phyloP scores from a whole-genome alignment of 1,140 invertebrate genomes.

The Sinonovacula constricta region DNA sequence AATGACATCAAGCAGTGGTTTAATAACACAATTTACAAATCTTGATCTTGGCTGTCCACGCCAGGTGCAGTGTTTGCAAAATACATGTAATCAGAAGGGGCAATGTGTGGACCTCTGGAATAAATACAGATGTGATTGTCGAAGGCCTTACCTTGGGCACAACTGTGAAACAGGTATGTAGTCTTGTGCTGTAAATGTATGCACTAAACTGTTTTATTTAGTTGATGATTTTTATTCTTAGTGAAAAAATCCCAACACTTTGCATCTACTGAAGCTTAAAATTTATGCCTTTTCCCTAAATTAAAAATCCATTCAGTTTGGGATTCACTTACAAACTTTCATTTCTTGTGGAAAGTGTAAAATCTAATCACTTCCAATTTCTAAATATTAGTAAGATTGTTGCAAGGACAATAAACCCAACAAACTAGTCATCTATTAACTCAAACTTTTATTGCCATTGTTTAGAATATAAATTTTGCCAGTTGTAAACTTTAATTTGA shows the following conservation, averaged over 20 bases:
- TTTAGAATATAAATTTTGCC: too few species aligned
- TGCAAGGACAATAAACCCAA: too few species aligned
- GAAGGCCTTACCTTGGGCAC: constrained; percentile 90
- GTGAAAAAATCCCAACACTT: too few species aligned
- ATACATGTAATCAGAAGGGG: constrained; percentile 92
- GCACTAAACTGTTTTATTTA: too few species aligned
- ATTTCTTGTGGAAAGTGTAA: not conserved
- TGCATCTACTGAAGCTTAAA: not conserved
- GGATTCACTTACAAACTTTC: not conserved
- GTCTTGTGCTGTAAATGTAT: too few species aligned
- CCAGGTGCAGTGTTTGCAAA: constrained; percentile 88
- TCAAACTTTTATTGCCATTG: too few species aligned
- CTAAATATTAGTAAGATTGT: too few species aligned
- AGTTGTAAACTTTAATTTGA: too few species aligned
- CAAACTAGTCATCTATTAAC: too few species aligned
- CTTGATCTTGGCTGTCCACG: constrained; percentile 84
- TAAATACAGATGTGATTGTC: constrained; percentile 90
- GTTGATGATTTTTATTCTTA: too few species aligned
- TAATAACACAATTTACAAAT: not conserved
- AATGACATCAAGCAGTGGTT: too few species aligned
- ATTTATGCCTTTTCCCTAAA: not conserved
- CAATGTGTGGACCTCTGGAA: constrained; percentile 93
- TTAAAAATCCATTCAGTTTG: not conserved
- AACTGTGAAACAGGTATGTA: constrained; percentile 93
- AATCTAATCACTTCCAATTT: too few species aligned